A percentile compares a stretch with the other conserved stretches of the same genome.
These are phyloP conservation scores for Lochmaea capreae DNA, from an alignment of 2,888 invertebrate species.

Conservation along the genomic window DNA sequence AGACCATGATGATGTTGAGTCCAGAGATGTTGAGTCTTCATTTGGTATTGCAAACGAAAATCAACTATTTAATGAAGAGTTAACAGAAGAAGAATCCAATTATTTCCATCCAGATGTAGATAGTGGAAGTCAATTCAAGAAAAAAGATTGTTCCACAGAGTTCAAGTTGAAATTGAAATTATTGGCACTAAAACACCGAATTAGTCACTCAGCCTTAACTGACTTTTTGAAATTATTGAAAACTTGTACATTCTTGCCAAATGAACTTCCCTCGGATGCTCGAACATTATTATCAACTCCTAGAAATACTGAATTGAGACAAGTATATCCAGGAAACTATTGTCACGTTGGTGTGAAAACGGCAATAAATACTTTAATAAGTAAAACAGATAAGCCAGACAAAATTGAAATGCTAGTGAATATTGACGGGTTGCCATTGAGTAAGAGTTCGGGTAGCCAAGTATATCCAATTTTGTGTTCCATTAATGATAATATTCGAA, in stretches of 20 bases:
- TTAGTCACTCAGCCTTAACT: conserved; percentile 12
- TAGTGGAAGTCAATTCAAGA: conserved; percentile 1
- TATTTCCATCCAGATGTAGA: conserved; percentile 2
- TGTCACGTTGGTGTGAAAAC: conserved; percentile 19
- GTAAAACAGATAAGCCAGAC: conserved; percentile 1
- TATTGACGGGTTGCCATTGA: conserved; percentile 18
- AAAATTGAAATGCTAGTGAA: conserved; percentile 14
- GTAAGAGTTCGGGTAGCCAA: conserved; percentile 25
- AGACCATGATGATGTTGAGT: conserved; percentile 8
- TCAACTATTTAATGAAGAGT: conserved; percentile 3
- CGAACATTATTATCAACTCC: conserved; percentile 19
- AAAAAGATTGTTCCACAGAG: conserved; percentile 12
- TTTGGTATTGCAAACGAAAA: conserved; percentile 5
- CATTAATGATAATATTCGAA: not conserved
- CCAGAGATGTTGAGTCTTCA: conserved; percentile 11
- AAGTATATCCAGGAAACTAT: conserved; percentile 15
- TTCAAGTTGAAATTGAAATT: conserved; percentile 5
- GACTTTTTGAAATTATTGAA: conserved; percentile 16
- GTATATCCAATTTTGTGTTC: conserved; percentile 20
- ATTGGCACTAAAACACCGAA: conserved; percentile 5
- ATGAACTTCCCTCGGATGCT: conserved; percentile 6
- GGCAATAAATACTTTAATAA: conserved; percentile 11
- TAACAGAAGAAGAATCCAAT: not conserved
- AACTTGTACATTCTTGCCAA: not conserved
- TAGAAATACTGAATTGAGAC: conserved; percentile 13